A percentile compares a stretch with the other conserved stretches of the same genome.
Evolutionary conservation across 2,888 invertebrate species (phyloP).

Genomic region (Prosopocoilus inquinatus): DNA sequence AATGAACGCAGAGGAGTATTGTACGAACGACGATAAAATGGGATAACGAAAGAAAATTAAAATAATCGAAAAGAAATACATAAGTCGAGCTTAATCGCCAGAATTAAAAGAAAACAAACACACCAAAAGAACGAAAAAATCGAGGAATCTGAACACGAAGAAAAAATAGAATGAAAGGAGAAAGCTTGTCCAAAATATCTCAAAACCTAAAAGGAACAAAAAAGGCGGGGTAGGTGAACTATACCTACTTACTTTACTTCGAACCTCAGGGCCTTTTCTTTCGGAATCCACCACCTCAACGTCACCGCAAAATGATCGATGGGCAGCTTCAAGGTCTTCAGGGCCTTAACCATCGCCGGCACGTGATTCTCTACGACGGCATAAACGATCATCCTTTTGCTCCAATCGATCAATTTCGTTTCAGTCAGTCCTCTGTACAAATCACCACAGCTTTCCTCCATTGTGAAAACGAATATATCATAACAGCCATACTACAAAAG

Average conservation of each 20-base stretch:
- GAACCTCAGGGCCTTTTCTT: constrained; percentile 6
- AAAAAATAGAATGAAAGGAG: too few species aligned
- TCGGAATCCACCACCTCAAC: constrained; percentile 2
- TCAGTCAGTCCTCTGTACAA: constrained; percentile 28
- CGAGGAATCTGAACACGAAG: too few species aligned
- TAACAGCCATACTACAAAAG: constrained; percentile 26
- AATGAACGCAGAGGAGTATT: too few species aligned
- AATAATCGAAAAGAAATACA: too few species aligned
- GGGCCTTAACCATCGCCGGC: neutral
- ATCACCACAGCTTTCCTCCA: constrained; percentile 27
- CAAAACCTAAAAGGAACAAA: too few species aligned
- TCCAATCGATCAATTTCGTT: constrained; percentile 26
- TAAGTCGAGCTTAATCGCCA: too few species aligned
- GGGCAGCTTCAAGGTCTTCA: constrained; percentile 5
- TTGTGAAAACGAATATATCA: constrained; percentile 36
- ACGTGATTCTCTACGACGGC: constrained; percentile 1
- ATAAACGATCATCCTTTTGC: neutral
- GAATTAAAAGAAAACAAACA: too few species aligned
- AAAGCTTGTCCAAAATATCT: too few species aligned
- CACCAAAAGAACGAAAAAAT: too few species aligned
- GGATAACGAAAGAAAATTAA: too few species aligned
- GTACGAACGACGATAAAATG: too few species aligned
- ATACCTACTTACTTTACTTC: constrained; percentile 4
- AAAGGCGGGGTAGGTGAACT: too few species aligned
- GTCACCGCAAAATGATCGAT: neutral